A percentile compares a stretch with the other conserved stretches of the same genome.
These are phyloP conservation scores for Leptopilina clavipes DNA, from an alignment of 1,140 invertebrate species.

Conservation along the genomic window DNA sequence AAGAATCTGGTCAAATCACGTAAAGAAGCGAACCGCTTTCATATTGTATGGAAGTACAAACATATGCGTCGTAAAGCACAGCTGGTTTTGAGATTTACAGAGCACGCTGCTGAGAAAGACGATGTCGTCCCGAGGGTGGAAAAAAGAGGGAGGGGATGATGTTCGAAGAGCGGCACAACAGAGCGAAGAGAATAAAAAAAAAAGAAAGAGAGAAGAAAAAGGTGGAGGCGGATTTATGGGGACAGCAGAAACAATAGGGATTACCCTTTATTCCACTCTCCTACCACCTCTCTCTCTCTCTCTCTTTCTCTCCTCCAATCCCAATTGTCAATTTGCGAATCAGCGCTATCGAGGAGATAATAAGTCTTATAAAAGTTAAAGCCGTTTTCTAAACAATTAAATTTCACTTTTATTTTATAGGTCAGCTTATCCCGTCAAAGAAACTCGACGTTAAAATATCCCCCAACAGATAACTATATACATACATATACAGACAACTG, in stretches of 20 bases:
- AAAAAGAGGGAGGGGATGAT: constrained; percentile 39
- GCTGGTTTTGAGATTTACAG: constrained; percentile 65
- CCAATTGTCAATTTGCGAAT: constrained; percentile 28
- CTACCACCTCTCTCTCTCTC: background rate
- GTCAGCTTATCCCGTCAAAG: background rate
- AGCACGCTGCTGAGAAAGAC: constrained; percentile 37
- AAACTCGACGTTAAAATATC: background rate
- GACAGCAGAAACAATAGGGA: constrained; percentile 66
- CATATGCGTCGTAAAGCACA: constrained; percentile 61
- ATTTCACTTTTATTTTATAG: constrained; percentile 14
- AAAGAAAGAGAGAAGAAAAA: constrained; percentile 5
- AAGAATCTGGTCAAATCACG: constrained; percentile 40
- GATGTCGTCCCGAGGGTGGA: constrained; percentile 22
- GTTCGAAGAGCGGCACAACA: constrained; percentile 42
- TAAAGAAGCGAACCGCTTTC: constrained; percentile 51
- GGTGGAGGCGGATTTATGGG: constrained; percentile 56
- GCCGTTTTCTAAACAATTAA: background rate
- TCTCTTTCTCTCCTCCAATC: too few species aligned
- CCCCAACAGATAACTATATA: constrained; percentile 37
- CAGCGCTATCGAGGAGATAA: constrained; percentile 26
- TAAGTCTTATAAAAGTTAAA: constrained; percentile 26
- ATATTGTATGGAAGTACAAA: constrained; percentile 46
- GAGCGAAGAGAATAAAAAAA: constrained; percentile 5
- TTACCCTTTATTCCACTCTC: constrained; percentile 54
- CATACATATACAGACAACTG: too few species aligned